Base-by-base conservation (phyloP, 30 jellyfish, hydroid and myxozoan genomes). In the Chironex yamaguchii region DNA sequence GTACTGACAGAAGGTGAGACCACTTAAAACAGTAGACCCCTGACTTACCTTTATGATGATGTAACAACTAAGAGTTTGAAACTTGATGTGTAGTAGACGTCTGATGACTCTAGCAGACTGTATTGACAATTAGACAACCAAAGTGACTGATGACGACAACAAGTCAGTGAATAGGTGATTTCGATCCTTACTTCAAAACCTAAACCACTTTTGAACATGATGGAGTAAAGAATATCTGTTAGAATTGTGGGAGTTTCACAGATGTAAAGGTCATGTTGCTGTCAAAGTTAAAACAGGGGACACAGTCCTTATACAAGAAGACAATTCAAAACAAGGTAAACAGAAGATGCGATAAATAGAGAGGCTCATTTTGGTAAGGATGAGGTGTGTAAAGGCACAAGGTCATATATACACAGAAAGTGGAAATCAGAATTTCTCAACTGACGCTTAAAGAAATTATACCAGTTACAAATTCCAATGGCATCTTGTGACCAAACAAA, bases 161-260 rank as follows among this genome's bases (percentile, higher is more conserved):
- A 36, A 49, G 4, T 0, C 49, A 29, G 13, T 50, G 1, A 22
- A 50, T n/a, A 74, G 29, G 30, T 21, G 87, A 22, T 74, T 49
- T 50, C 42, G 49, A 21, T 74, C 49, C 30, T 35, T 48, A 4
- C 49, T 74, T 3, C 0, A 49, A 28, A 22, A 34, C 17, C 74
- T 42, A 12, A 13, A 58, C 29, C 77, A 74, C 29, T 74, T 74
- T 48, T 74, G 72, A 64, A 74, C 27, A 29, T 26, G 87, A 0
- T 74, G 87, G 87, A 48, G 53, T n/a, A 74, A 34, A 58, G 87
- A 74, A 54, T 74, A 74, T 49, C 0, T 62, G 83, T 42, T 34
- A 24, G 91, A 80, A 42, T 29, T 63, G 74, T 63, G 91, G 62
- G 82, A 65, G 34, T 34, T 30, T 17, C 64, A 65, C 30, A 62